These are phyloP conservation scores for Labeo catla DNA, from an alignment of 2,113 vertebrate genomes.

Conservation along the genomic window DNA sequence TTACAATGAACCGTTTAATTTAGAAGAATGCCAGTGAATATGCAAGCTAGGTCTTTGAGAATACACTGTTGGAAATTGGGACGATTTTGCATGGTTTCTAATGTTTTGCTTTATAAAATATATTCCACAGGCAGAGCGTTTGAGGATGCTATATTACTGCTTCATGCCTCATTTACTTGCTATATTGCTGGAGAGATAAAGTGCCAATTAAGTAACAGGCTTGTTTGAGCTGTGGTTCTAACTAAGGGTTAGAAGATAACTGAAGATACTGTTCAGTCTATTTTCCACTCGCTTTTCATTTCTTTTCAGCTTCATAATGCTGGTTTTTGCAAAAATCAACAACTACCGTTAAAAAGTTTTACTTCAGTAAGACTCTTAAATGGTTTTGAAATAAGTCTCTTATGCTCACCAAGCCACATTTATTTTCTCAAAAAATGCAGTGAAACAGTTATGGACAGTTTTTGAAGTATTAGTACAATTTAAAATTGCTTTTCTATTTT, in stretches of 20 bases:
- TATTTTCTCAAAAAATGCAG: not conserved
- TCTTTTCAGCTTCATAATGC: no score
- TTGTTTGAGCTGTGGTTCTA: not conserved
- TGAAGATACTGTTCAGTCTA: not conserved
- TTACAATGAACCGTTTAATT: not conserved
- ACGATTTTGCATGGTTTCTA: not conserved
- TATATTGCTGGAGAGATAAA: not conserved
- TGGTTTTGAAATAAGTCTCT: not conserved
- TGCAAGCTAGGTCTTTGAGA: not conserved
- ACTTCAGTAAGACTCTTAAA: not conserved
- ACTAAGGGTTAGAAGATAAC: not conserved
- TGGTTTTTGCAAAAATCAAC: not conserved
- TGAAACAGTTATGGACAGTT: not conserved
- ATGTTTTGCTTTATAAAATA: not conserved
- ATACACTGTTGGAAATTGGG: not conserved
- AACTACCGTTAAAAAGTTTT: not conserved
- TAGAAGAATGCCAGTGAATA: not conserved
- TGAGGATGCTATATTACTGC: not conserved
- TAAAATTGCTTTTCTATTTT: not conserved
- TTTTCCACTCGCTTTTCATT: not conserved
- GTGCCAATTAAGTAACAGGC: not conserved
- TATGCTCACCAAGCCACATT: not conserved
- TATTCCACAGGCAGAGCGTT: not conserved
- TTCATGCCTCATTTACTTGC: conserved; percentile 17
- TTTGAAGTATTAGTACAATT: not conserved